phyloP scores from a whole-genome alignment of 2,888 invertebrate species.

The Sthenelais limicola region DNA sequence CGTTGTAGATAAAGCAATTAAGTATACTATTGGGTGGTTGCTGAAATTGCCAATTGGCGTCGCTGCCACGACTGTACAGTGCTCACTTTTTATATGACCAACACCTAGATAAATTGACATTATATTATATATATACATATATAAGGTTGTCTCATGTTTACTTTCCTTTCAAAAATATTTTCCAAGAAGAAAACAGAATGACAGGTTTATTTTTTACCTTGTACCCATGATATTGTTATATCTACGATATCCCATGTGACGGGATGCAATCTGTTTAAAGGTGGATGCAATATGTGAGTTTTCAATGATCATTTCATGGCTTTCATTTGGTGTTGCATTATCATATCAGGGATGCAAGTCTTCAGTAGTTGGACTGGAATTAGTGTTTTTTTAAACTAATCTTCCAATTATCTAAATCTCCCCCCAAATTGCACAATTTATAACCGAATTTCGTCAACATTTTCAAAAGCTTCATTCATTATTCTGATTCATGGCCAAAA shows the following conservation, averaged over 20 bases:
- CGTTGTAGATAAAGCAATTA: background rate
- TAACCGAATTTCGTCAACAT: no score
- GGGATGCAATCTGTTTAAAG: background rate
- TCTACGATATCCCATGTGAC: constrained; percentile 8
- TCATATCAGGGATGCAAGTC: background rate
- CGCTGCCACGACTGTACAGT: background rate
- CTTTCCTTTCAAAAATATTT: constrained; percentile 7
- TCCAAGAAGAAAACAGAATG: background rate
- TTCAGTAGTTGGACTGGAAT: background rate
- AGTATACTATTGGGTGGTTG: background rate
- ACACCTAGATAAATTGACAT: constrained; percentile 4
- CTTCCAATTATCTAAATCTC: background rate
- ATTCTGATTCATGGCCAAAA: no score
- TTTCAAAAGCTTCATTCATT: no score
- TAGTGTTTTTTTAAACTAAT: background rate
- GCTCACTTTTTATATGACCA: constrained; percentile 19
- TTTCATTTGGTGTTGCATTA: background rate
- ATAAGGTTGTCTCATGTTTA: background rate
- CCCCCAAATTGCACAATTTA: no score
- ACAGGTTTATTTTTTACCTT: constrained; percentile 10
- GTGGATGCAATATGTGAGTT: background rate
- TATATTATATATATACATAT: background rate
- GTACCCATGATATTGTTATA: constrained; percentile 10
- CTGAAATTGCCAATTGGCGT: background rate
- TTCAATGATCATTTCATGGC: constrained; percentile 11